Conservation (phyloP, 2,797 vertebrate genomes). For the Hephaestus fuliginosus region DNA sequence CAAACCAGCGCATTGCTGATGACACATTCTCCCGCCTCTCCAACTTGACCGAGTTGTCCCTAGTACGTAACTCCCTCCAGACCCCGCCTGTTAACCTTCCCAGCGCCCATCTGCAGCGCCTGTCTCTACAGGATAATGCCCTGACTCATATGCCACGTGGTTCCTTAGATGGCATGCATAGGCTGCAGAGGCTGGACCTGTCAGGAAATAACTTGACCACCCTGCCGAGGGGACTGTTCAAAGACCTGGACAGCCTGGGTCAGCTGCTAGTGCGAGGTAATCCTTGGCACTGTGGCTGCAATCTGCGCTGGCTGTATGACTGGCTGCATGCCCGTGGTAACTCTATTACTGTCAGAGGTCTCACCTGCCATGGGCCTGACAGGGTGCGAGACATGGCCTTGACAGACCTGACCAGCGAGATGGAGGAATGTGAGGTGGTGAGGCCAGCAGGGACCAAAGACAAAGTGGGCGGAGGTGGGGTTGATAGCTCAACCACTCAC, state of each 20-base stretch:
- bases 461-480: conserved; percentile 70
- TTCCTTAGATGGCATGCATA: conserved; percentile 90
- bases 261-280: conserved; percentile 94
- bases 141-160: conserved; percentile 93
- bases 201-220: conserved; percentile 97
- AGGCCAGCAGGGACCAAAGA: conserved; percentile 79
- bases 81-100: conserved; percentile 94
- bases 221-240: conserved; percentile 92
- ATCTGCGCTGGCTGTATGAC: conserved; percentile 93
- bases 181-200: conserved; percentile 91
- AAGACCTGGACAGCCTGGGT: conserved; percentile 90
- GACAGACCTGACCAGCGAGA: conserved; percentile 90
- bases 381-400: conserved; percentile 91
- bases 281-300: conserved; percentile 97
- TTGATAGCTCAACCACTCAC: conserved; percentile 81
- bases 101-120: conserved; percentile 88
- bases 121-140: conserved; percentile 94
- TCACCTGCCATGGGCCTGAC: conserved; percentile 94
- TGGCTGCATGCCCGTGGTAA: conserved; percentile 91
- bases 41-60: conserved; percentile 94
- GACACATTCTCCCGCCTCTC: conserved; percentile 92
- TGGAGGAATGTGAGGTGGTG: conserved; percentile 91
- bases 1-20: conserved; percentile 96
- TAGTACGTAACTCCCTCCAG: conserved; percentile 93
- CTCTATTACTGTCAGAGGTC: conserved; percentile 91